These are phyloP conservation scores for Stenichneumon culpator DNA, from an alignment of 2,888 invertebrate species.

Conservation along the genomic window DNA sequence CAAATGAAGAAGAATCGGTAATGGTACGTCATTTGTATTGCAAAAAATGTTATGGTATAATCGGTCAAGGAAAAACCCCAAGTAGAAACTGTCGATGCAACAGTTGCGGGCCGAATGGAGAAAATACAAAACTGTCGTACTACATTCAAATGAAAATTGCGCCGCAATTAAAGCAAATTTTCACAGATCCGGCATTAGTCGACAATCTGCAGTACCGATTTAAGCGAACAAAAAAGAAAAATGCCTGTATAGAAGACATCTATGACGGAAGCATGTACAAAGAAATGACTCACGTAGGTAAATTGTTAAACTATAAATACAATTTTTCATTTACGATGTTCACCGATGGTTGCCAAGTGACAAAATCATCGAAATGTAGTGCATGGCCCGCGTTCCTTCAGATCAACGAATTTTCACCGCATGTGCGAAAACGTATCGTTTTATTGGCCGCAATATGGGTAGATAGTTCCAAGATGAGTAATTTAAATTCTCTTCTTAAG, in stretches of 20 bases:
- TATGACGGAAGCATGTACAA: conserved; percentile 4
- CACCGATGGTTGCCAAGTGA: conserved; percentile 35
- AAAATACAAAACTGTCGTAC: background rate
- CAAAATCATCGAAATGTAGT: conserved; percentile 29
- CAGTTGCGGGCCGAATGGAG: background rate
- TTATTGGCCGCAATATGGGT: conserved; percentile 51
- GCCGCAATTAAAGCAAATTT: background rate
- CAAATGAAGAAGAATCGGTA: background rate
- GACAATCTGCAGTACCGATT: conserved; percentile 26
- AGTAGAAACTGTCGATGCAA: background rate
- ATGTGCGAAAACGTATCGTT: conserved; percentile 27
- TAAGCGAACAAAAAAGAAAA: background rate
- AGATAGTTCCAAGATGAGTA: conserved; percentile 3
- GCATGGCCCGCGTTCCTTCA: conserved; percentile 32
- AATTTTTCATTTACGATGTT: conserved; percentile 40
- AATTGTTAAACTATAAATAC: conserved; percentile 13
- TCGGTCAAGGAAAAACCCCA: background rate
- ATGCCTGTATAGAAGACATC: conserved; percentile 8
- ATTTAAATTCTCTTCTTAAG: conserved; percentile 14
- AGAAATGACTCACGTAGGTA: conserved; percentile 2
- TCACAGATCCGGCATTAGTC: conserved; percentile 9
- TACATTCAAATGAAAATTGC: background rate
- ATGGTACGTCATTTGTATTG: conserved; percentile 15
- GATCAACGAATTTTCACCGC: conserved; percentile 34
- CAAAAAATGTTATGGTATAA: background rate